Evolutionary conservation across 2,113 vertebrate species (phyloP), one percentile per base, ranked within the genome.

Genomic region (Trachemys scripta): DNA sequence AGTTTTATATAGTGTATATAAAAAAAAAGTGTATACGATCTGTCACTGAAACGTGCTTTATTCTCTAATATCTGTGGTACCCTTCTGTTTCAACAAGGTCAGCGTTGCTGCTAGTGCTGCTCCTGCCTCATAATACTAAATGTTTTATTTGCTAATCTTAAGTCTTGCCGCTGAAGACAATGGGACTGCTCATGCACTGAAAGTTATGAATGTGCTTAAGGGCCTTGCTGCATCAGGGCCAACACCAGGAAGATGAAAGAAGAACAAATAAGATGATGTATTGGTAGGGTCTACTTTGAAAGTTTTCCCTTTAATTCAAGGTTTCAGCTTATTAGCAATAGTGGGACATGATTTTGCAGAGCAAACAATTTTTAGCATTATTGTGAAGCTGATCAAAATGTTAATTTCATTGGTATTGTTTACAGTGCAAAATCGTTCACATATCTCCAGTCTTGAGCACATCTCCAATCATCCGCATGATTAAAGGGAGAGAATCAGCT

Each of bases 181-280:
- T 45, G 8, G 84, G 79, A 91, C 72, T 22, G 24, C 83, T 95
- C 81, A 1, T 9, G 31, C 82, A 86, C 89, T 57, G 81, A 69
- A 88, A 85, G 83, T 78, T 92, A 62, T 79, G 8, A 80, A 31
- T 95, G 65, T 92, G 85, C 93, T 96, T 95, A 88, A 93, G 89
- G 95, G 97, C 94, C 96, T 97, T 97, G 96, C 94, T 96, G 95
- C 96, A 97, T 97, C 95, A 95, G 92, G 93, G 93, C 90, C 12
- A 0, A 91, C n/a, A 31, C 90, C 90, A 93, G 50, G 92, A 53
- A 94, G 94, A 96, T 97, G 95, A 97, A 97, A 97, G 93, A 42
- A 82, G 95, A 88, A 56, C 78, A 95, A 85, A 90, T 91, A n/a
- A 97, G 96, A 96, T 95, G 92, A 93, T 95, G 45, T 29, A 35